Evolutionary conservation across 1,140 invertebrate genomes (phyloP).

Genomic region (Zaprionus nigranus): DNA sequence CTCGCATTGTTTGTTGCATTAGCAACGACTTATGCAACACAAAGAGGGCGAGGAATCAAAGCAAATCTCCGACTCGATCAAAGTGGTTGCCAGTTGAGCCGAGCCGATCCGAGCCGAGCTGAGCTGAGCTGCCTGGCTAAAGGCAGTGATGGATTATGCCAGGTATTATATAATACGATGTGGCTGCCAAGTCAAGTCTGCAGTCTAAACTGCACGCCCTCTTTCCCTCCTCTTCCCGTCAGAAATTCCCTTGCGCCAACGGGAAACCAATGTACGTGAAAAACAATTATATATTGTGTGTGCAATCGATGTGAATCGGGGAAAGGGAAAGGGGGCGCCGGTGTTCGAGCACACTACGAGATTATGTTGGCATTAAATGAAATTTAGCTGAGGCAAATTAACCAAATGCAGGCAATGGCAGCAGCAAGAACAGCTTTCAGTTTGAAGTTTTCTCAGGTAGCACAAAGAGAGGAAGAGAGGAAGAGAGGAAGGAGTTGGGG

Average conservation of each 20-base stretch:
- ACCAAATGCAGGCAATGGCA: constrained; percentile 3
- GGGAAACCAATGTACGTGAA: background rate
- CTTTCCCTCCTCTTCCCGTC: background rate
- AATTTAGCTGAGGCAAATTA: constrained; percentile 4
- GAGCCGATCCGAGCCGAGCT: too few species aligned
- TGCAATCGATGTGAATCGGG: background rate
- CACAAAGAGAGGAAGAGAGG: background rate
- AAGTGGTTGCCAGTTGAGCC: background rate
- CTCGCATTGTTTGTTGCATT: background rate
- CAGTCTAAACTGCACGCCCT: background rate
- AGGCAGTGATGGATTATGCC: constrained; percentile 2
- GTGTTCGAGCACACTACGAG: background rate
- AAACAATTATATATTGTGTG: background rate
- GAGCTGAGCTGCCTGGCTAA: background rate
- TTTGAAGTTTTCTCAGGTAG: background rate
- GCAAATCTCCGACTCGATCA: constrained; percentile 4
- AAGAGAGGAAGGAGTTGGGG: background rate
- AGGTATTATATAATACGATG: background rate
- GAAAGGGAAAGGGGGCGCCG: background rate
- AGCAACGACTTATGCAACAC: constrained; percentile 1
- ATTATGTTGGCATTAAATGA: constrained; percentile 9
- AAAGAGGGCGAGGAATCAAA: background rate
- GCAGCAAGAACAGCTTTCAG: background rate
- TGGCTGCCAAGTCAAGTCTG: background rate
- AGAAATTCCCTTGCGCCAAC: too few species aligned